Conservation (phyloP, 2,113 vertebrate species). For the Rhinoderma darwinii region DNA sequence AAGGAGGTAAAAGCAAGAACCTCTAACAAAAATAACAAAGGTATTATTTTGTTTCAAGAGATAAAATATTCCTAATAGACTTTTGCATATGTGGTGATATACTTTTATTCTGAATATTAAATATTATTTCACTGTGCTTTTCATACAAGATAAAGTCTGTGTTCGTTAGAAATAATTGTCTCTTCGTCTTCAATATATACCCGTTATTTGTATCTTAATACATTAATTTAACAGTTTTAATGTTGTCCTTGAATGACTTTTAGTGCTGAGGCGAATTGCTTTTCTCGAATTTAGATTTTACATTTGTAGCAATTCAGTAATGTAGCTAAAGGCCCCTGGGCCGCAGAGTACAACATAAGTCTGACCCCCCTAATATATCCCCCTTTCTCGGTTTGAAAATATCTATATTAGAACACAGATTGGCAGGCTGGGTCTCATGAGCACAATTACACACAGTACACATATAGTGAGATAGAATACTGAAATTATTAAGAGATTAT, state of each 20-base stretch:
- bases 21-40: neutral
- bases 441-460: constrained; percentile 5
- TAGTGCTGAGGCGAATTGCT: neutral
- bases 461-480: neutral
- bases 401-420: neutral
- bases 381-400: neutral
- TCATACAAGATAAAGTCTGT: neutral
- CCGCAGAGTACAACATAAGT: neutral
- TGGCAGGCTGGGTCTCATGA: constrained; percentile 2
- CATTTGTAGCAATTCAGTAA: constrained; percentile 6
- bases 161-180: neutral
- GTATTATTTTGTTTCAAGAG: neutral
- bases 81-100: neutral
- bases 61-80: too few species aligned
- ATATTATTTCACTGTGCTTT: neutral
- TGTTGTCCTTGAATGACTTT: constrained; percentile 19
- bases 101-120: neutral
- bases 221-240: neutral
- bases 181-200: neutral
- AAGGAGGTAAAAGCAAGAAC: too few species aligned
- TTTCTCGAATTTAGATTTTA: constrained; percentile 1
- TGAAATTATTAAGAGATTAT: constrained; percentile 15
- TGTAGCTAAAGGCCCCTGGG: constrained; percentile 12
- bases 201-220: neutral
- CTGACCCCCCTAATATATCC: neutral